Evolutionary conservation across 2,113 vertebrate genomes (phyloP).

Genomic region (Chionomys nivalis): DNA sequence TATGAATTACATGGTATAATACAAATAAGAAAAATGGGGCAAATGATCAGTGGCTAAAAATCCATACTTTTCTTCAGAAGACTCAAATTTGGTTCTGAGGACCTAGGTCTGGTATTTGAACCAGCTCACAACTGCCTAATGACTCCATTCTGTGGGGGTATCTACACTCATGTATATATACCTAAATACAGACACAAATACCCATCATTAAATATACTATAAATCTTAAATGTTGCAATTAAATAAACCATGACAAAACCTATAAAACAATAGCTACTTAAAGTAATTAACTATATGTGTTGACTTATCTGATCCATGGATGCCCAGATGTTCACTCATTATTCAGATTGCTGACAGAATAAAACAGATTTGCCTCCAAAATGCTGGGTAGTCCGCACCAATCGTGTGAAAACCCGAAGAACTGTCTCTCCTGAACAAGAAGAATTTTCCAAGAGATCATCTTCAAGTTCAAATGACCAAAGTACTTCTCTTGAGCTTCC

Average conservation of each 20-base stretch:
- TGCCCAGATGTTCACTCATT: not conserved
- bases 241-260: not conserved
- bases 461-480: not conserved
- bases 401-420: not conserved
- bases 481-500: fast-evolving
- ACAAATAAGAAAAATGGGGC: not conserved
- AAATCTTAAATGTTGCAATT: not conserved
- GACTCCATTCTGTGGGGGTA: too few species aligned
- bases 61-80: not conserved
- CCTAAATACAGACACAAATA: not conserved
- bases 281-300: not conserved
- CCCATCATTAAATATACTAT: not conserved
- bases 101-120: not conserved
- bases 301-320: not conserved
- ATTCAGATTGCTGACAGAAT: not conserved
- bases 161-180: not conserved
- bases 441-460: not conserved
- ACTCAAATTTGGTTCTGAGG: too few species aligned
- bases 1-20: not conserved
- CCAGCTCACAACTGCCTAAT: not conserved
- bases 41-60: not conserved
- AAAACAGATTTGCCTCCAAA: not conserved
- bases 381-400: not conserved
- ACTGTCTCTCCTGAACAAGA: fast-evolving
- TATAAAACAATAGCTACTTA: not conserved